Base-by-base conservation (phyloP, 2,113 vertebrate genomes). In the Suricata suricatta region DNA sequence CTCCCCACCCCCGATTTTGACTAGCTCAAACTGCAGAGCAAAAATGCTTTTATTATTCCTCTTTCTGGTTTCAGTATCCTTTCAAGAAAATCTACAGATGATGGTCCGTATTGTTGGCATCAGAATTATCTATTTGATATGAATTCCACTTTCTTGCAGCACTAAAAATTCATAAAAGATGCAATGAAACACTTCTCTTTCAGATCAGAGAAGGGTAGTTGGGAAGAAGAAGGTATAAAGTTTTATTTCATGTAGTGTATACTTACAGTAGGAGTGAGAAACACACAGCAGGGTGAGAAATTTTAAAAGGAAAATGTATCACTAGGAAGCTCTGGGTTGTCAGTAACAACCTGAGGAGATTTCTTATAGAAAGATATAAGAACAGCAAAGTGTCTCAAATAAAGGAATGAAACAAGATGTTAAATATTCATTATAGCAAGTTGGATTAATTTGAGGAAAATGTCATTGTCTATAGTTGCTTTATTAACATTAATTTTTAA, bases 261-360 rank as follows among this genome's bases (percentile, higher is more conserved):
- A 41, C 60, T 82, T 80, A n/a, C 16, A 93, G 15, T 76, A 38
- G 89, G 17, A 3, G 0, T 64, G 88, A 74, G 82, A 93, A 93
- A 83, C 93, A 97, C 69, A 64, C 69, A 88, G 38, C 74, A 38
- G 94, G 81, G n/a, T 93, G 60, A 97, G 54, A 89, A 60, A 91
- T 97, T 90, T 97, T 95, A 83, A 91, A 96, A 96, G 97, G 92
- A 95, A 97, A 96, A 81, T 96, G 96, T 11, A 74, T 47, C 64
- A 9, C 94, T 76, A 80, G n/a, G 27, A 96, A 90, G 91, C 80
- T 96, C 1, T 38, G 83, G 50, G 52, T 86, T 92, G 57, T 63
- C 38, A 96, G 71, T 38, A 69, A 31, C 19, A 86, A 82, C 74
- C 52, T 31, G 68, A 77, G 64, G 83, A 86, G 25, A 74, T 77